Percentiles rank a stretch among this genome's conserved stretches.
These are phyloP conservation scores for Mustela nigripes DNA, from an alignment of 2,113 vertebrate species.

Conservation along the genomic window DNA sequence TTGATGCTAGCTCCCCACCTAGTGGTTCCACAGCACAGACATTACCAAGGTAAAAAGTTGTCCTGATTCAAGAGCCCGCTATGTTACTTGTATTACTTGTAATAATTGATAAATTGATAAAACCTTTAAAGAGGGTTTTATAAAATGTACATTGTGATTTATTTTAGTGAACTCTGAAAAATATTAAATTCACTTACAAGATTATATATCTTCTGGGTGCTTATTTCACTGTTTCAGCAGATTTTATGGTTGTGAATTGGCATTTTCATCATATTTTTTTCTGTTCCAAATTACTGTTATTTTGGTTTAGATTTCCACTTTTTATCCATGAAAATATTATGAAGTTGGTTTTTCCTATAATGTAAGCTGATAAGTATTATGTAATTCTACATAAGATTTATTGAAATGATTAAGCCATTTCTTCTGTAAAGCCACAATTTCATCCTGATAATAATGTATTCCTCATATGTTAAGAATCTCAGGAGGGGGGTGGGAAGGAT, in stretches of 20 bases:
- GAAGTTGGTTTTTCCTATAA: neutral
- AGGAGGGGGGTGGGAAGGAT: no score
- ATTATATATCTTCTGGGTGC: neutral
- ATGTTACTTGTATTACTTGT: neutral
- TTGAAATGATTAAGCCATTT: neutral
- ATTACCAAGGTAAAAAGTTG: slow-evolving; percentile 88
- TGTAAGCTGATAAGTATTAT: neutral
- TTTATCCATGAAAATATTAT: neutral
- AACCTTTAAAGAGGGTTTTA: slow-evolving; percentile 21
- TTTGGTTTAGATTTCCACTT: neutral
- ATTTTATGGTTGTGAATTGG: neutral
- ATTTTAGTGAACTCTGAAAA: neutral
- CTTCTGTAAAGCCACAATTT: neutral
- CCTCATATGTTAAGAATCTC: neutral
- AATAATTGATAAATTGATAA: no score
- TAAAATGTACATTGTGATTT: slow-evolving; percentile 7
- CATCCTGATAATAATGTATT: neutral
- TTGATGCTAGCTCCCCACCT: slow-evolving; percentile 92
- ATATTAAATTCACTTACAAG: neutral
- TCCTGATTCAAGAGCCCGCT: neutral
- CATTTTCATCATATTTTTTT: slow-evolving; percentile 26
- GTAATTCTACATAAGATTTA: neutral
- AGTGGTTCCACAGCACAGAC: slow-evolving; percentile 90
- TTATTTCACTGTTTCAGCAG: slow-evolving; percentile 7
- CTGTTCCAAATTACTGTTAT: slow-evolving; percentile 33